These are phyloP conservation scores for Progne subis DNA, from an alignment of 2,113 vertebrate species.

Conservation along the genomic window DNA sequence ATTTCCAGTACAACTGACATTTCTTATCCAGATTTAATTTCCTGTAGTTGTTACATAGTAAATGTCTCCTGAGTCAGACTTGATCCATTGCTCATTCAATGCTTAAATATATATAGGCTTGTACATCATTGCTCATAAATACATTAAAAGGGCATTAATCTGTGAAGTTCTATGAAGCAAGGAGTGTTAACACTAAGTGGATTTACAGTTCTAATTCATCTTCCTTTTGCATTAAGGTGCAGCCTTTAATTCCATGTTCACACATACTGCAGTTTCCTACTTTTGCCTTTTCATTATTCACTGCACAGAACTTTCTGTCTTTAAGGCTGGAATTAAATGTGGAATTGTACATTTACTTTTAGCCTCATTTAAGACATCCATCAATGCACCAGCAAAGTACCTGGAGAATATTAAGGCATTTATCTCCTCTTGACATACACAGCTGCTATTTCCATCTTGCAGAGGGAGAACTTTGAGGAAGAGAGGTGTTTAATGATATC, in stretches of 20 bases:
- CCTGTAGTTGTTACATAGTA: background rate
- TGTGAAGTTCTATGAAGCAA: background rate
- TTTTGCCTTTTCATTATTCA: background rate
- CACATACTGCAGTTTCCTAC: background rate
- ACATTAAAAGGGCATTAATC: conserved; percentile 40
- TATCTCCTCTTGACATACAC: background rate
- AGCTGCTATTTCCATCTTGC: background rate
- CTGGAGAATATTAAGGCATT: background rate
- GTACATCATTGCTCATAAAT: conserved; percentile 5
- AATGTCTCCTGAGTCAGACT: background rate
- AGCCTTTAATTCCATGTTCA: conserved; percentile 18
- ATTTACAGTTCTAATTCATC: conserved; percentile 37
- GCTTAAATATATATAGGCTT: background rate
- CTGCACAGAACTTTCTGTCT: background rate
- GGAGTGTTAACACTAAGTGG: conserved; percentile 23
- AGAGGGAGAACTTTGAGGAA: background rate
- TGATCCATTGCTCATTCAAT: background rate
- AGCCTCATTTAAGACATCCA: background rate
- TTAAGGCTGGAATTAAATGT: background rate
- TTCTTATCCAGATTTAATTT: conserved; percentile 5
- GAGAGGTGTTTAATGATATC: background rate
- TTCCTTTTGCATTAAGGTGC: conserved; percentile 13
- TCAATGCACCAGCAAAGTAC: background rate
- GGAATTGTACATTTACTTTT: conserved; percentile 12
- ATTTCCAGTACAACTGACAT: background rate